Evolutionary conservation across 2,113 vertebrate species (phyloP).

Genomic region (Lasiurus borealis): DNA sequence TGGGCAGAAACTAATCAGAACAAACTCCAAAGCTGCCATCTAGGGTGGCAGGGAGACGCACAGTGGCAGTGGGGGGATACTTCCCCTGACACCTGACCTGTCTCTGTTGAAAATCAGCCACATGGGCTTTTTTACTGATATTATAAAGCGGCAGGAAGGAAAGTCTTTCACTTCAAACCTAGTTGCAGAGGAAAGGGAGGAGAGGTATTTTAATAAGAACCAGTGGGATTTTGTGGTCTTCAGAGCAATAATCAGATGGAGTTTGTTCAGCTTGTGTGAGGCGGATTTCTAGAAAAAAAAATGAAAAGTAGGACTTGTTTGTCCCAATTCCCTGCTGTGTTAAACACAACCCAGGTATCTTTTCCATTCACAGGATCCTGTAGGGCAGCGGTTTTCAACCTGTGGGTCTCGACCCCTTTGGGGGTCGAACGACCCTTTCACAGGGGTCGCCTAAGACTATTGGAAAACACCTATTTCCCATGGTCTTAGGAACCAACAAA

Average conservation of each 20-base stretch:
- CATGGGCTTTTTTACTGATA: neutral
- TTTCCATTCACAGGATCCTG: neutral
- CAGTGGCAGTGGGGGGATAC: neutral
- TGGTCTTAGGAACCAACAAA: no score
- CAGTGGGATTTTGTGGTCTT: neutral
- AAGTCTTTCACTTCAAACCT: neutral
- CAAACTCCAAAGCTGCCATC: neutral
- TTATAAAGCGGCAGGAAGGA: neutral
- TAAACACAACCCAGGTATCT: neutral
- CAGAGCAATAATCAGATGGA: neutral
- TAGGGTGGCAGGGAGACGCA: neutral
- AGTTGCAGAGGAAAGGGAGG: neutral
- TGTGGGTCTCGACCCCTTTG: no score
- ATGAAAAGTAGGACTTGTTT: neutral
- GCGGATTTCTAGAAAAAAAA: neutral
- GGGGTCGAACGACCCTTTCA: no score
- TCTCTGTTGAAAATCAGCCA: constrained; percentile 57
- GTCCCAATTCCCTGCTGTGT: neutral
- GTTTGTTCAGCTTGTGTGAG: neutral
- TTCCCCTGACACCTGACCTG: neutral
- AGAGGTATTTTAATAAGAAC: neutral
- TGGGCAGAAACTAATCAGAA: constrained; percentile 48
- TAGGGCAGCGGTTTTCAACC: neutral
- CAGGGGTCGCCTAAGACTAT: no score
- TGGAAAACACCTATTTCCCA: no score